Evolutionary conservation across 2,888 invertebrate genomes (phyloP).

Genomic region (Aleiodes leptofemur): DNA sequence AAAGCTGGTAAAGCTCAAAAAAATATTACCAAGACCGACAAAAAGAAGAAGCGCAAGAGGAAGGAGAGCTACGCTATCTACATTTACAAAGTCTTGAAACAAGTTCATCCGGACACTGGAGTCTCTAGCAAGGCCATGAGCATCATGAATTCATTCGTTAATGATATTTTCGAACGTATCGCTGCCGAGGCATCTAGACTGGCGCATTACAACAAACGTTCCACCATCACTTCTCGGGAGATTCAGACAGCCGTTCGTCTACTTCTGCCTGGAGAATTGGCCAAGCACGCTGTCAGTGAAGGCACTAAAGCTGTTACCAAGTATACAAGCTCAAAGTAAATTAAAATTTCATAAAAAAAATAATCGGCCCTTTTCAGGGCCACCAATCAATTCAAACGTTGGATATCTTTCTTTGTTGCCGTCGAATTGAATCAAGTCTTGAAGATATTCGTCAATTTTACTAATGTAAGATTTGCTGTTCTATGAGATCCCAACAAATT

Average conservation of each 20-base stretch:
- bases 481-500: too few relatives aligned
- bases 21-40: too few relatives aligned
- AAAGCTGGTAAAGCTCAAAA: too few relatives aligned
- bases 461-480: too few relatives aligned
- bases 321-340: conserved; percentile 74
- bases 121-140: too few relatives aligned
- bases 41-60: too few relatives aligned
- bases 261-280: conserved; percentile 83
- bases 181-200: conserved; percentile 82
- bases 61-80: too few relatives aligned
- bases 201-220: conserved; percentile 80
- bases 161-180: conserved; percentile 84
- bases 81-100: too few relatives aligned
- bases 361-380: conserved; percentile 36
- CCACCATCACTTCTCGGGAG: conserved; percentile 82
- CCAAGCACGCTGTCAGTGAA: conserved; percentile 83
- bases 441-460: too few relatives aligned
- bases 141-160: conserved; percentile 72
- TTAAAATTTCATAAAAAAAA: background rate
- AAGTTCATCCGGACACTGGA: too few relatives aligned
- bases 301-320: conserved; percentile 81
- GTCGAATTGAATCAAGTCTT: too few relatives aligned
- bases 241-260: conserved; percentile 83
- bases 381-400: background rate
- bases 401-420: too few relatives aligned